Evolutionary conservation across 2,888 invertebrate species (phyloP).

Genomic region (Tryphoninae sp.): DNA sequence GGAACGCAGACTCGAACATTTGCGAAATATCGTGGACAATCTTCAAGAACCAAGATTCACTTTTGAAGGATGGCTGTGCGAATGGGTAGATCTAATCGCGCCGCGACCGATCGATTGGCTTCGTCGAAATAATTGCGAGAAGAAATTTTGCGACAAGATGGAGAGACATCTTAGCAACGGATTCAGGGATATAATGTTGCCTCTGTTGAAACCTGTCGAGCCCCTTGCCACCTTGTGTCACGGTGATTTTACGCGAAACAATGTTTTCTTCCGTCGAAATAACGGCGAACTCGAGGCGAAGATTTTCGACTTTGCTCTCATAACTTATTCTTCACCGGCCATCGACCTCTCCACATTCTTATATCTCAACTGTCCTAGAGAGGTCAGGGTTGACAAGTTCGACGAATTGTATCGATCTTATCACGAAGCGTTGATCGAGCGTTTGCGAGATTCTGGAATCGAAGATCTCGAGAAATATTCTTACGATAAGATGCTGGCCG

Average conservation of each 20-base stretch:
- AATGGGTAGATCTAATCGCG: constrained; percentile 37
- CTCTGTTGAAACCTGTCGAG: constrained; percentile 65
- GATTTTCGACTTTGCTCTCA: constrained; percentile 73
- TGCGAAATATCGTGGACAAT: constrained; percentile 64
- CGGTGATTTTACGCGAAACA: constrained; percentile 76
- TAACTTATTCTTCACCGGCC: constrained; percentile 73
- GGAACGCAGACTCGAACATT: constrained; percentile 61
- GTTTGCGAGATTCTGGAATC: constrained; percentile 66
- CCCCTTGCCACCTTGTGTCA: constrained; percentile 76
- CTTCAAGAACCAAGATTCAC: constrained; percentile 66
- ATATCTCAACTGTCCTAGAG: constrained; percentile 63
- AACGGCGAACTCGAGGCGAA: constrained; percentile 57
- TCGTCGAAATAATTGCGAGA: constrained; percentile 65
- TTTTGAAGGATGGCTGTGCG: accelerated
- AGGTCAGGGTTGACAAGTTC: constrained; percentile 56
- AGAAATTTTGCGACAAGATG: constrained; percentile 69
- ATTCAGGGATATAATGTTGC: constrained; percentile 63
- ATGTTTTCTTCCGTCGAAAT: constrained; percentile 69
- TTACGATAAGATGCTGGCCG: constrained; percentile 68
- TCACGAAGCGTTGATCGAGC: constrained; percentile 68
- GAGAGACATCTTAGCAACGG: constrained; percentile 63
- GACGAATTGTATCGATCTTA: constrained; percentile 70
- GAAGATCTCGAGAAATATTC: constrained; percentile 69
- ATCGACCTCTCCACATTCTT: constrained; percentile 75
- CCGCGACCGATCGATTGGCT: constrained; percentile 67